Evolutionary conservation across 2,888 invertebrate genomes (phyloP).

Genomic region (Agapetus fuscipes): DNA sequence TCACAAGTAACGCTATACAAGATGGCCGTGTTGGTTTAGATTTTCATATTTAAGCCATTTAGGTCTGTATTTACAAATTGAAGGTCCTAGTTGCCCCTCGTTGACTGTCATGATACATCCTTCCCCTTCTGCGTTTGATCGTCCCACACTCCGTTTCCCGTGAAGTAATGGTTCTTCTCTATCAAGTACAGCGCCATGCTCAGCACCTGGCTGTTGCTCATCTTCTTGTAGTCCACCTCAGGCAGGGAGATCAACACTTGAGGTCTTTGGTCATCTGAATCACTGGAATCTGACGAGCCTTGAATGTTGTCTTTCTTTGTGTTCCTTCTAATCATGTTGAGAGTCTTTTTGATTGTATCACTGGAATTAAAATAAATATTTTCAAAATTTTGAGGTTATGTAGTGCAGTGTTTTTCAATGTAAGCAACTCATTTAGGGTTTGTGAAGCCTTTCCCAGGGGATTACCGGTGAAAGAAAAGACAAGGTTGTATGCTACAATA

Average conservation of each 20-base stretch:
- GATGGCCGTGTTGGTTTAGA: too few relatives aligned
- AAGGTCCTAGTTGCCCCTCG: too few relatives aligned
- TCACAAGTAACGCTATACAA: too few relatives aligned
- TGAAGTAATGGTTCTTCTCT: slow-evolving; percentile 7
- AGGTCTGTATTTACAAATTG: too few relatives aligned
- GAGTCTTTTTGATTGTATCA: not conserved
- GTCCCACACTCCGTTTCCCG: slow-evolving; percentile 9
- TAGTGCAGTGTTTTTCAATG: too few relatives aligned
- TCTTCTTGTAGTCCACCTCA: slow-evolving; percentile 1
- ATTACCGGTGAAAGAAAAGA: too few relatives aligned
- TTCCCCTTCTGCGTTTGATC: not conserved
- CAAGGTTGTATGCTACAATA: too few relatives aligned
- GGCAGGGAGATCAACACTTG: not conserved
- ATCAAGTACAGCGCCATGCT: slow-evolving; percentile 5
- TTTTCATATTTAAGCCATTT: too few relatives aligned
- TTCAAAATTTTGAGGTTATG: too few relatives aligned
- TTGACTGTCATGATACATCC: not conserved
- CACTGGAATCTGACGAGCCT: not conserved
- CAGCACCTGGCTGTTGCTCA: slow-evolving; percentile 4
- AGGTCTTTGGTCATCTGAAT: not conserved
- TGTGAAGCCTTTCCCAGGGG: too few relatives aligned
- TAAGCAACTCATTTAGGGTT: too few relatives aligned
- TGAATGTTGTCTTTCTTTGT: not conserved
- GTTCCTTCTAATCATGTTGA: not conserved
- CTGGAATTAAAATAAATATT: not conserved